A percentile compares a stretch with the other conserved stretches of the same genome.
Evolutionary conservation across 2,113 vertebrate genomes (phyloP).

Genomic region (Varanus salvator): DNA sequence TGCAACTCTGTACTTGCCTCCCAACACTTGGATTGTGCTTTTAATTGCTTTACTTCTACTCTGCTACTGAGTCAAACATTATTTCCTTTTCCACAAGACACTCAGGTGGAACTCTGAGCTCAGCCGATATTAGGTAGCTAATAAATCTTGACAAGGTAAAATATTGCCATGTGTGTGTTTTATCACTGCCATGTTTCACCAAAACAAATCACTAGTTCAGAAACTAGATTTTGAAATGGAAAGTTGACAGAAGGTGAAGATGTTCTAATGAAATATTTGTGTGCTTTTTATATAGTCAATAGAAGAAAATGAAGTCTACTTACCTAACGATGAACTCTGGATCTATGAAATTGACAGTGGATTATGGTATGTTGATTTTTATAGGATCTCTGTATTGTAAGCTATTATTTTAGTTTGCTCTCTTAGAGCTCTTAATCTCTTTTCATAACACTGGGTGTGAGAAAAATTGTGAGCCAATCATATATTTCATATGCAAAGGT

Average conservation of each 20-base stretch:
- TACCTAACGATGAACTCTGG: conserved; percentile 94
- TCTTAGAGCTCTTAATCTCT: not conserved
- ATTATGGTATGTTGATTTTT: conserved; percentile 82
- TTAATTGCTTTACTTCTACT: not conserved
- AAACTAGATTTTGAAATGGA: conserved; percentile 12
- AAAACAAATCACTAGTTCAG: not conserved
- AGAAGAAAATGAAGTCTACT: conserved; percentile 91
- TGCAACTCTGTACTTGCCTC: not conserved
- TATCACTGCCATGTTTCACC: not conserved
- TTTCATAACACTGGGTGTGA: not conserved
- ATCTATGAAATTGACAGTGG: conserved; percentile 89
- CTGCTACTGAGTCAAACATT: not conserved
- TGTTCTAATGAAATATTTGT: conserved; percentile 41
- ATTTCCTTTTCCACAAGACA: not conserved
- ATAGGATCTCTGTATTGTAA: not conserved
- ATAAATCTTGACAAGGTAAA: not conserved
- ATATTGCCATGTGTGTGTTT: accelerated
- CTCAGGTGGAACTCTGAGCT: not conserved
- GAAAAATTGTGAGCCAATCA: not conserved
- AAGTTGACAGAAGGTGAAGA: not conserved
- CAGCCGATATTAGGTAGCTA: not conserved
- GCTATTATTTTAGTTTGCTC: not conserved
- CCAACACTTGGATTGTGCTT: not conserved
- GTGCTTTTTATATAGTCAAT: conserved; percentile 79
- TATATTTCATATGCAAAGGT: not conserved